These are phyloP conservation scores for Rhagonycha fulva DNA, from an alignment of 2,888 invertebrate species.

Conservation along the genomic window DNA sequence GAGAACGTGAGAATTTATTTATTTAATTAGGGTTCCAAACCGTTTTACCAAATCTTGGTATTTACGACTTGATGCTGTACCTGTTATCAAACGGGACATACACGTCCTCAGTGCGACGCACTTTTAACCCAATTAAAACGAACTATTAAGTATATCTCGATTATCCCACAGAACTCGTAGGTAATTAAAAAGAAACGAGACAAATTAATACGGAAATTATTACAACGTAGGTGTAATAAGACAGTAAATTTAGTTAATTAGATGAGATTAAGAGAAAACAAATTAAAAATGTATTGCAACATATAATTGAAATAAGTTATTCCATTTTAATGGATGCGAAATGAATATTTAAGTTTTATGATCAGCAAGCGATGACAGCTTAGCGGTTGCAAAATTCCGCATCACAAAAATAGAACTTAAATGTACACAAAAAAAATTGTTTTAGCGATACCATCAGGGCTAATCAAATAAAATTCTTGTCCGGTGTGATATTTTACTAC, in stretches of 20 bases:
- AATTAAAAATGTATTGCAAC: not conserved
- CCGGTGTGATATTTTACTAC: not conserved
- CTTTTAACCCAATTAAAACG: not conserved
- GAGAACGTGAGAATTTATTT: slow-evolving; percentile 12
- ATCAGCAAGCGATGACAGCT: not conserved
- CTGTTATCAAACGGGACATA: not conserved
- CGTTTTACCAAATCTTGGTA: not conserved
- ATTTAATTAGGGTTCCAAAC: not conserved
- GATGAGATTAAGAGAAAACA: not conserved
- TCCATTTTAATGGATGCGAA: not conserved
- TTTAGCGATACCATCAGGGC: not conserved
- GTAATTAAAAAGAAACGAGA: not conserved
- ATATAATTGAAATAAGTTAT: not conserved
- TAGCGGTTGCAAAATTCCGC: not conserved
- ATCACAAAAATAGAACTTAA: not conserved
- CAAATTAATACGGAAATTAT: not conserved
- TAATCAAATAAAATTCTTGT: not conserved
- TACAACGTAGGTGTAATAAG: not conserved
- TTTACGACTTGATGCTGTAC: not conserved
- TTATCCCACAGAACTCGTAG: not conserved
- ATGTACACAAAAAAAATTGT: not conserved
- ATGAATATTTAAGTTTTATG: not conserved
- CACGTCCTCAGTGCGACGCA: not conserved
- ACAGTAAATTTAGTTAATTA: not conserved
- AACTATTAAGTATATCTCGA: not conserved